Conservation (phyloP, 2,113 vertebrate species). For the Cinclus cinclus region DNA sequence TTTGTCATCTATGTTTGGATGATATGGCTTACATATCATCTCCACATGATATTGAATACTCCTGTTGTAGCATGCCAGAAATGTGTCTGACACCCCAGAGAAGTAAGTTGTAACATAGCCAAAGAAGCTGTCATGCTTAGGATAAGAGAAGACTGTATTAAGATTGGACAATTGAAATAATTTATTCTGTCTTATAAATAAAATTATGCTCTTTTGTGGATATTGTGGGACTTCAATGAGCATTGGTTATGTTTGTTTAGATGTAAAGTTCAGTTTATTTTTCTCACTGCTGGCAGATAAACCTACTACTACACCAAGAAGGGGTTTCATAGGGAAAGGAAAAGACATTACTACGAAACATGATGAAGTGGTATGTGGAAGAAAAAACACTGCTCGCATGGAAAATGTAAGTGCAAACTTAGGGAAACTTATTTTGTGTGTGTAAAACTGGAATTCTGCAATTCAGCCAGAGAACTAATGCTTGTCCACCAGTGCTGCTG, state of each 20-base stretch:
- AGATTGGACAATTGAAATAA: not conserved
- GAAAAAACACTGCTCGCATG: slow-evolving; percentile 97
- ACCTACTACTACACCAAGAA: slow-evolving; percentile 86
- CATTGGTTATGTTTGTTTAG: not conserved
- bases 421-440: not conserved
- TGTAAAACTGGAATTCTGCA: not conserved
- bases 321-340: slow-evolving; percentile 91
- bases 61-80: not conserved
- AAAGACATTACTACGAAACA: slow-evolving; percentile 99
- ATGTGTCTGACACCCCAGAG: not conserved
- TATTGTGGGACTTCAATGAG: not conserved
- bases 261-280: not conserved
- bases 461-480: not conserved
- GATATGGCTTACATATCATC: not conserved
- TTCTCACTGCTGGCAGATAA: slow-evolving; percentile 79
- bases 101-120: not conserved
- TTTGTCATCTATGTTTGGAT: not conserved
- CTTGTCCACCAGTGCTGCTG: not conserved
- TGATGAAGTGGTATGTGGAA: slow-evolving; percentile 90
- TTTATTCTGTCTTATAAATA: not conserved
- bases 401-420: slow-evolving; percentile 85
- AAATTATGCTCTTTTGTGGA: not conserved
- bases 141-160: not conserved
- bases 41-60: not conserved
- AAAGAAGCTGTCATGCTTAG: not conserved